A percentile compares a stretch with the other conserved stretches of the same genome.
Evolutionary conservation across 2,797 vertebrate species (phyloP).

Genomic region (Nyctalus aviator): DNA sequence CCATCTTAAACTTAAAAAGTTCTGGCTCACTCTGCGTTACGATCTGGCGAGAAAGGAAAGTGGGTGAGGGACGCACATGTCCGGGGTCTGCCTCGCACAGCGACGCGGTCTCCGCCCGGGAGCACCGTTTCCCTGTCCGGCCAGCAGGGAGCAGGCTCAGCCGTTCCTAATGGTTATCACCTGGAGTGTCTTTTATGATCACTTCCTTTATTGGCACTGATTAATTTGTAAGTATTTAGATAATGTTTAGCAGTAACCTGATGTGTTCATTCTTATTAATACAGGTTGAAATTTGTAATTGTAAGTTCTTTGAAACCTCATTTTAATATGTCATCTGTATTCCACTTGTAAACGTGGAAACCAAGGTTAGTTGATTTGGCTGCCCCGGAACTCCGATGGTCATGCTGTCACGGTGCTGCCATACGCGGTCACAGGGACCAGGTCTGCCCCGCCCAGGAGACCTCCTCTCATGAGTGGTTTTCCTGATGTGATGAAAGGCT

Average conservation of each 20-base stretch:
- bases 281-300: constrained; percentile 58
- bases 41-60: constrained; percentile 24
- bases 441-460: neutral
- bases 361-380: neutral
- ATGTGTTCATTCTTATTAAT: constrained; percentile 52
- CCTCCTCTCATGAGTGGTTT: constrained; percentile 5
- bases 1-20: constrained; percentile 42
- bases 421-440: neutral
- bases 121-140: no score
- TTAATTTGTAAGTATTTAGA: constrained; percentile 74
- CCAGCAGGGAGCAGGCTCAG: constrained; percentile 36
- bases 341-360: constrained; percentile 26
- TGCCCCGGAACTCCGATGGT: neutral
- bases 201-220: constrained; percentile 71
- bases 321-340: constrained; percentile 37
- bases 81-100: neutral
- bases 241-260: constrained; percentile 56
- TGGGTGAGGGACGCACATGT: neutral
- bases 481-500: neutral
- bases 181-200: constrained; percentile 70
- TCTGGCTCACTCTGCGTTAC: neutral
- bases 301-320: constrained; percentile 45
- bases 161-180: constrained; percentile 19
- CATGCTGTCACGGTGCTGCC: neutral
- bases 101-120: neutral